These are phyloP conservation scores for Drosophila ogumai DNA, from an alignment of 1,140 invertebrate genomes.

Conservation along the genomic window DNA sequence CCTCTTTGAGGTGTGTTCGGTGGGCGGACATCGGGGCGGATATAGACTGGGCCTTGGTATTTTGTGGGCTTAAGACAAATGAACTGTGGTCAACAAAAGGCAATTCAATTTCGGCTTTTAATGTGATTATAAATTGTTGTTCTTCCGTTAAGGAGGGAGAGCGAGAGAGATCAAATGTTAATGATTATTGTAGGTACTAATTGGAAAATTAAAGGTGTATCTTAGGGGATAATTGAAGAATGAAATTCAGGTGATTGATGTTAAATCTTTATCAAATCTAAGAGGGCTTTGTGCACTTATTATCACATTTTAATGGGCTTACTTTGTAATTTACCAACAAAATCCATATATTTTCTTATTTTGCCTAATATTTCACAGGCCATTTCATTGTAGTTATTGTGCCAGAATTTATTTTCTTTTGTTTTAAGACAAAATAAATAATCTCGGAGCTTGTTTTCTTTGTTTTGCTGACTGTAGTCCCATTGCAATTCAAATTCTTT, in stretches of 20 bases:
- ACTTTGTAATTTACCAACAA: not conserved
- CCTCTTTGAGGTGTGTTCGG: constrained; percentile 48
- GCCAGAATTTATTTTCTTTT: not conserved
- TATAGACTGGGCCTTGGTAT: constrained; percentile 16
- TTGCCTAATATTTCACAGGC: not conserved
- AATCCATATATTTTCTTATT: not conserved
- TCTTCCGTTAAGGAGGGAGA: not conserved
- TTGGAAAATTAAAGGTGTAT: constrained; percentile 22
- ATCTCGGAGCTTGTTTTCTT: not conserved
- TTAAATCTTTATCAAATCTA: not conserved
- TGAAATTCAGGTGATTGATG: not conserved
- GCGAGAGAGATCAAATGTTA: not conserved
- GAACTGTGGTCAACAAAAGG: constrained; percentile 22
- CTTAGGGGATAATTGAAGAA: not conserved
- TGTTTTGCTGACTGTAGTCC: not conserved
- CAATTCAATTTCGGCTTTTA: constrained; percentile 28
- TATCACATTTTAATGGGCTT: not conserved
- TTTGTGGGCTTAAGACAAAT: constrained; percentile 13
- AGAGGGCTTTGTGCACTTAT: no score
- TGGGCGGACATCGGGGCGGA: constrained; percentile 3
- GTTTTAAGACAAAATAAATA: not conserved
- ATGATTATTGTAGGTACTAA: constrained; percentile 16
- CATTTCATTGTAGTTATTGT: not conserved
- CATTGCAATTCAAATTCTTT: constrained; percentile 23
- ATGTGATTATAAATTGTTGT: constrained; percentile 33